These are phyloP conservation scores for Lepidocyrtinus sp. DNA, from an alignment of 2,888 invertebrate genomes.

Conservation along the genomic window DNA sequence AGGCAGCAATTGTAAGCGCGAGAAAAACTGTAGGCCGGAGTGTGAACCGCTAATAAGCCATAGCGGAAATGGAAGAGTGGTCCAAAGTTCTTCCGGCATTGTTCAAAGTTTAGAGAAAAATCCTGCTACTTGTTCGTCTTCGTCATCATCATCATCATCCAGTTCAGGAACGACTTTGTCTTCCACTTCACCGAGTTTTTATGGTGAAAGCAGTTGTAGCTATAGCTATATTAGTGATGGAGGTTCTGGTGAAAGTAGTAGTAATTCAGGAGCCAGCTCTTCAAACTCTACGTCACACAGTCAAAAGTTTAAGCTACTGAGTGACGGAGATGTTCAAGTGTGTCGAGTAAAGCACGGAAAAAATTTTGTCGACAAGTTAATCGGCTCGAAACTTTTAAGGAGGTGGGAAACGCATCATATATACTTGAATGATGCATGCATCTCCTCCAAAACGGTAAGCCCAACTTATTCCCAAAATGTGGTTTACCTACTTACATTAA, in stretches of 20 bases:
- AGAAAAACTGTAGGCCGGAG: neutral
- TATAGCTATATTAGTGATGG: slow-evolving; percentile 22
- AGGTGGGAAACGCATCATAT: slow-evolving; percentile 85
- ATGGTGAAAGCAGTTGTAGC: slow-evolving; percentile 13
- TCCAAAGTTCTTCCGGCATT: slow-evolving; percentile 18
- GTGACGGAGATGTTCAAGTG: slow-evolving; percentile 82
- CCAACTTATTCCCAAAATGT: neutral
- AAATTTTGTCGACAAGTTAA: slow-evolving; percentile 84
- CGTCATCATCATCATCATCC: neutral
- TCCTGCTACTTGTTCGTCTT: slow-evolving; percentile 46
- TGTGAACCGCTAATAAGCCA: neutral
- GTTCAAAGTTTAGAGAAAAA: slow-evolving; percentile 36
- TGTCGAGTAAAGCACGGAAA: slow-evolving; percentile 85
- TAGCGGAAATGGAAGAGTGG: slow-evolving; percentile 29
- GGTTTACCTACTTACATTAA: no score
- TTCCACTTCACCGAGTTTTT: slow-evolving; percentile 41
- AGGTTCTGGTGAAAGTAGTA: slow-evolving; percentile 28
- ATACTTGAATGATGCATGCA: slow-evolving; percentile 79
- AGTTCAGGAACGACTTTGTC: slow-evolving; percentile 35
- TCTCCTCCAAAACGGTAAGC: slow-evolving; percentile 83
- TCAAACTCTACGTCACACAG: slow-evolving; percentile 9
- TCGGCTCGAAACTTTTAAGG: slow-evolving; percentile 83
- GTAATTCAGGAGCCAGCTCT: neutral
- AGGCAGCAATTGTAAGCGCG: neutral
- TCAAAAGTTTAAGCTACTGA: slow-evolving; percentile 80